A percentile compares a stretch with the other conserved stretches of the same genome.
Conservation (phyloP, 2,113 vertebrate genomes). For the Trematocara unimaculatum region DNA sequence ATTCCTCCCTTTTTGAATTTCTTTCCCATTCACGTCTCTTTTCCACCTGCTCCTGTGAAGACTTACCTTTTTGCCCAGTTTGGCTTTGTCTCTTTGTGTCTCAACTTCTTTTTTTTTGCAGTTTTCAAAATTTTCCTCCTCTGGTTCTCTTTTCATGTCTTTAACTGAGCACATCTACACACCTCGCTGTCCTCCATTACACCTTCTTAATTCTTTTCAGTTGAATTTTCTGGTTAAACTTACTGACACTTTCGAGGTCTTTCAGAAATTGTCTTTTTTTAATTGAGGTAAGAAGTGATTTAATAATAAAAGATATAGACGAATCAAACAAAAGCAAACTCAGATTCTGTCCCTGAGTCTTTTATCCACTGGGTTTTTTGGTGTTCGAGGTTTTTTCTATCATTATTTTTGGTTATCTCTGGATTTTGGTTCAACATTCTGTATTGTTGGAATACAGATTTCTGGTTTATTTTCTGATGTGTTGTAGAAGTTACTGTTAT, state of each 20-base stretch:
- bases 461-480: background rate
- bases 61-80: background rate
- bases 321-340: background rate
- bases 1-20: slow-evolving; percentile 12
- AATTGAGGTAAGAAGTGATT: background rate
- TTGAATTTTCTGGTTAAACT: slow-evolving; percentile 6
- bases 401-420: background rate
- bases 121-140: background rate
- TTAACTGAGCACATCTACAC: slow-evolving; percentile 25
- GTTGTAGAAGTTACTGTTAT: background rate
- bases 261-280: background rate
- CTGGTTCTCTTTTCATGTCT: background rate
- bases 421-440: background rate
- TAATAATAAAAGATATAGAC: background rate
- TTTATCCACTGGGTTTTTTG: background rate
- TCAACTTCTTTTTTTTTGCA: background rate
- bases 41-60: background rate
- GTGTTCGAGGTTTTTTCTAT: background rate
- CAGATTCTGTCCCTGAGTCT: background rate
- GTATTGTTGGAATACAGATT: background rate
- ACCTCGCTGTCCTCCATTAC: slow-evolving; percentile 10
- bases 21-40: slow-evolving; percentile 14
- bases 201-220: slow-evolving; percentile 13
- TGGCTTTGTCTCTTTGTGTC: slow-evolving; percentile 11
- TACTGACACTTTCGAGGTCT: slow-evolving; percentile 12